phyloP scores from a whole-genome alignment of 2,888 invertebrate genomes.

The Ptilodon capucinus region DNA sequence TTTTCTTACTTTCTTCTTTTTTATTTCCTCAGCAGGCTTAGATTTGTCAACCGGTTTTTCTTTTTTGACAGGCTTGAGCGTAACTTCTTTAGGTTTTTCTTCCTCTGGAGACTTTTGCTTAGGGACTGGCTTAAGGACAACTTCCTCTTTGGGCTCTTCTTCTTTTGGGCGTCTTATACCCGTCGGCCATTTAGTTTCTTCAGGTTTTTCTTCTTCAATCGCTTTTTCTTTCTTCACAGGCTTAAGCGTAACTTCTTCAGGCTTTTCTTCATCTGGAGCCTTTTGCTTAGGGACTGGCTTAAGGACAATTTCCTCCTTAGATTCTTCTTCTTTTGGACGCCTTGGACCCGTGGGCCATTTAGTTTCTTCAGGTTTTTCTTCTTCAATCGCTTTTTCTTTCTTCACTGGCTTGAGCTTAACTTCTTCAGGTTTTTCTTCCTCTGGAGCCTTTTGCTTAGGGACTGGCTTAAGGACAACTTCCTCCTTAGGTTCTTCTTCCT shows the following conservation, averaged over 20 bases:
- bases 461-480: slow-evolving; percentile 57
- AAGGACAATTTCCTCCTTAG: slow-evolving; percentile 29
- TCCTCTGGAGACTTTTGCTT: slow-evolving; percentile 45
- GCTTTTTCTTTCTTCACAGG: slow-evolving; percentile 43
- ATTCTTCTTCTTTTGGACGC: slow-evolving; percentile 52
- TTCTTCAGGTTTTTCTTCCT: slow-evolving; percentile 55
- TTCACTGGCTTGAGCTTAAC: slow-evolving; percentile 32
- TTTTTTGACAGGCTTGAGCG: slow-evolving; percentile 61
- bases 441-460: slow-evolving; percentile 57
- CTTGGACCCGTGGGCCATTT: slow-evolving; percentile 41
- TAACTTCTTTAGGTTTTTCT: too few species aligned
- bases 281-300: slow-evolving; percentile 43
- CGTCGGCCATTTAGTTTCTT: slow-evolving; percentile 63
- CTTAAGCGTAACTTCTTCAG: slow-evolving; percentile 37
- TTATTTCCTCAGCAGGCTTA: slow-evolving; percentile 36
- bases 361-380: slow-evolving; percentile 40
- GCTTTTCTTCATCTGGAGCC: slow-evolving; percentile 68
- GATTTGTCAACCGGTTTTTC: slow-evolving; percentile 39
- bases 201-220: slow-evolving; percentile 39
- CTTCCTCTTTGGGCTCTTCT: slow-evolving; percentile 66
- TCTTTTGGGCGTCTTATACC: slow-evolving; percentile 38
- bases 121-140: slow-evolving; percentile 39
- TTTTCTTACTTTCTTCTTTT: slow-evolving; percentile 24
- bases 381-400: slow-evolving; percentile 29
- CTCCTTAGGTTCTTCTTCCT: slow-evolving; percentile 43